Conservation (phyloP, 2,113 vertebrate genomes). For the Trematomus loennbergii region DNA sequence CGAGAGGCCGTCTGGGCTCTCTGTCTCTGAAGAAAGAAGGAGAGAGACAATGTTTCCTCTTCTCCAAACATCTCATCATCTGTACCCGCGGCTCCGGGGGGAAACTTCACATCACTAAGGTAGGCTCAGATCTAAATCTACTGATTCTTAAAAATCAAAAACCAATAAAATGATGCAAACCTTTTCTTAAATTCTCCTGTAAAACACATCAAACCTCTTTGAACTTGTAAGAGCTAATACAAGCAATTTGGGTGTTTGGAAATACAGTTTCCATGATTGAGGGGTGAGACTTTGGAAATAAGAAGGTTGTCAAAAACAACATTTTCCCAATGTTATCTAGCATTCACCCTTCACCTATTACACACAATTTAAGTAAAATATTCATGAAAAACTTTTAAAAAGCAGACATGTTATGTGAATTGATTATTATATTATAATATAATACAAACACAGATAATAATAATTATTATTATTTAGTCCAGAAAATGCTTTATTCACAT, state of each 20-base stretch:
- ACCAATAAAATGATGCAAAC: neutral
- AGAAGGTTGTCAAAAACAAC: neutral
- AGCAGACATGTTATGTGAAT: neutral
- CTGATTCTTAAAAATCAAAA: neutral
- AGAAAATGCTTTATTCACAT: neutral
- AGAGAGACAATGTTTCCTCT: slow-evolving; percentile 96
- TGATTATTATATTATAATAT: neutral
- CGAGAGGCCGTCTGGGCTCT: slow-evolving; percentile 93
- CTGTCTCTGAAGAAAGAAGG: slow-evolving; percentile 96
- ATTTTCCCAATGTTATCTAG: neutral
- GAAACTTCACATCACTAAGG: slow-evolving; percentile 97
- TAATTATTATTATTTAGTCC: too few relatives aligned
- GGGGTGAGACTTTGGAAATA: neutral
- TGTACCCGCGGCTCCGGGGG: slow-evolving; percentile 95
- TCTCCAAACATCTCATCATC: slow-evolving; percentile 97
- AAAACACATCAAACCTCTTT: neutral
- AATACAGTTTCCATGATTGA: neutral
- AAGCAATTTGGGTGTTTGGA: neutral
- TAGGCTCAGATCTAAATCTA: slow-evolving; percentile 50
- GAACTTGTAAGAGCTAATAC: neutral
- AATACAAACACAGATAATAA: neutral
- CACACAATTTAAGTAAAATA: neutral
- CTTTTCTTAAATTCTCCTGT: neutral
- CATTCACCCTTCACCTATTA: neutral
- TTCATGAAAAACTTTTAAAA: neutral